Percentiles rank a stretch among this genome's conserved stretches.
These are phyloP conservation scores for Sebastes umbrosus DNA, from an alignment of 2,797 vertebrate genomes.

Conservation along the genomic window DNA sequence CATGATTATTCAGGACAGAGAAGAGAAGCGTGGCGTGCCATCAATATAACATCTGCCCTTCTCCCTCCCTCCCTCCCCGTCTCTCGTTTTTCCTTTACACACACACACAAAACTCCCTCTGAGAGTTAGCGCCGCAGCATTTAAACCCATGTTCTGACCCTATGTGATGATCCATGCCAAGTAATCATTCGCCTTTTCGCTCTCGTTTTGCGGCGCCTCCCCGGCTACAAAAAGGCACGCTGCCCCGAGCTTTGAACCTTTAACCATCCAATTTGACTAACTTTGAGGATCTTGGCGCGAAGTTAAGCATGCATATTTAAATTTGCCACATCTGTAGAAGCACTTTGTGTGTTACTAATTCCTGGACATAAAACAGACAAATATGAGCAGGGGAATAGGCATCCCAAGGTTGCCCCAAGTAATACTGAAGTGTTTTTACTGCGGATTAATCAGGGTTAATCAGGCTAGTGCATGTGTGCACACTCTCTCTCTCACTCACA, in stretches of 20 bases:
- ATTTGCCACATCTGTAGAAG: constrained; percentile 24
- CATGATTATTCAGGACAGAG: constrained; percentile 76
- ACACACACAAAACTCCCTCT: constrained; percentile 39
- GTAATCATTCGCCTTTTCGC: constrained; percentile 47
- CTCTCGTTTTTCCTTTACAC: constrained; percentile 15
- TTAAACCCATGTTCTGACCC: constrained; percentile 69
- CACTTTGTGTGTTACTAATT: constrained; percentile 40
- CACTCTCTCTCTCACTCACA: not conserved
- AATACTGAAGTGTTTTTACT: constrained; percentile 15
- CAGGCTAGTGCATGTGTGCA: not conserved
- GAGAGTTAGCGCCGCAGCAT: constrained; percentile 45
- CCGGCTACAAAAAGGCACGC: constrained; percentile 28
- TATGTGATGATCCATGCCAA: constrained; percentile 55
- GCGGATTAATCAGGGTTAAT: constrained; percentile 44
- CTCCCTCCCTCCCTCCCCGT: constrained; percentile 11
- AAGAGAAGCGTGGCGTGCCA: constrained; percentile 60
- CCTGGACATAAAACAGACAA: constrained; percentile 32
- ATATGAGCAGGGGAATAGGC: constrained; percentile 25
- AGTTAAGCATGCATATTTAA: constrained; percentile 51
- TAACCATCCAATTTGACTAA: constrained; percentile 55
- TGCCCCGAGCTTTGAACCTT: constrained; percentile 57
- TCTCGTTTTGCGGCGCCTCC: constrained; percentile 40
- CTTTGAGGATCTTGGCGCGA: constrained; percentile 34
- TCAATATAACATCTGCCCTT: constrained; percentile 70
- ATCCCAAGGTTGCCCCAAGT: constrained; percentile 6